Evolutionary conservation across 1,140 invertebrate species (phyloP), one percentile per base, ranked within the genome.

Genomic region (Antheraea pernyi): DNA sequence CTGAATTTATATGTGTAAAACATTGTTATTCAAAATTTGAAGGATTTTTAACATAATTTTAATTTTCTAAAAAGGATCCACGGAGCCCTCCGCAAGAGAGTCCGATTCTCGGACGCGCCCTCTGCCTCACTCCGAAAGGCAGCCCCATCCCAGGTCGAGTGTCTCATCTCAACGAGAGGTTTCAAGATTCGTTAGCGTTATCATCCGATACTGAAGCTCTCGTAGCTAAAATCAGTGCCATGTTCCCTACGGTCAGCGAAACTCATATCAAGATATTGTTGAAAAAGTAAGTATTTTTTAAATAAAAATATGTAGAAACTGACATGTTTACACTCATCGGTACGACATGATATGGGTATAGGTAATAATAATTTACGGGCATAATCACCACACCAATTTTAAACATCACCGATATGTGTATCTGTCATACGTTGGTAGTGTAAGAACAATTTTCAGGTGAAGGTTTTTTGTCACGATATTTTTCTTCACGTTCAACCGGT

Each of bases 231-330:
- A 97, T 98, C 74, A 95, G 96, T 85, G 95, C 96, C n/a, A 97
- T 98, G 95, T 98, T 98, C 88, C 97, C 97, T 13, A 98, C 97
- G 9, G 97, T 97, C 48, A 95, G 96, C 63, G 97, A 98, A 83
- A 96, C 95, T 36, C 97, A 98, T 81, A 97, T 98, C 79, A 95
- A 96, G 79, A 94, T 97, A 69, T 93, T 98, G 71, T 88, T 98
- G 30, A 97, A 97, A 89, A 98, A 98, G 97, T 98, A 94, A 96
- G 95, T 92, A 65, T 5, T 59, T 30, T 30, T 30, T 30, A 30
- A 4, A 30, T 30, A 30, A 30, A 30, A 2, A 30, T 30, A 30
- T 2, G 22, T 30, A 30, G 22, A 30, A 30, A 30, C 4, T 30
- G 22, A 30, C 4, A 30, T 30, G 4, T 30, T n/a, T n/a, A n/a